These are phyloP conservation scores for Drosophila mercatorum DNA, from an alignment of 2,888 invertebrate genomes.

Conservation along the genomic window DNA sequence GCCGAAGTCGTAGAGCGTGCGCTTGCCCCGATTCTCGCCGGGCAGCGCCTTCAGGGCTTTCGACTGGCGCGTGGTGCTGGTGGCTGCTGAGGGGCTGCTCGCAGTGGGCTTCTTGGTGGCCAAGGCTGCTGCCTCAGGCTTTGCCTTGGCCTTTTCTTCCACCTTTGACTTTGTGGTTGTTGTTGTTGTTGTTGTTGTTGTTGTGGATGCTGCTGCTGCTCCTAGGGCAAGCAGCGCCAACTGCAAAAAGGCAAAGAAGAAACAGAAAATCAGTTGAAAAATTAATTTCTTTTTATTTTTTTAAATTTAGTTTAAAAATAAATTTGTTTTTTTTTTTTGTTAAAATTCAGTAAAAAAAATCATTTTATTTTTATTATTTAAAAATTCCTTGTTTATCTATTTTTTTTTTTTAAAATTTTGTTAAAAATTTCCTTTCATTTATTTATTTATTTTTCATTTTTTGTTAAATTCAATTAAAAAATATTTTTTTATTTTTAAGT, in stretches of 20 bases:
- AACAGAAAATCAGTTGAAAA: slow-evolving; percentile 8
- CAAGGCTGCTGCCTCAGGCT: slow-evolving; percentile 24
- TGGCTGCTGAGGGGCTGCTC: slow-evolving; percentile 3
- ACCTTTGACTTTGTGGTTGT: slow-evolving; percentile 48
- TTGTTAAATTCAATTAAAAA: too few relatives aligned
- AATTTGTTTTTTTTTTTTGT: too few relatives aligned
- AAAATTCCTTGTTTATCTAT: too few relatives aligned
- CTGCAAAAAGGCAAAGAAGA: slow-evolving; percentile 57
- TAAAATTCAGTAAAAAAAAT: too few relatives aligned
- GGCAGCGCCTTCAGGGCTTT: slow-evolving; percentile 61
- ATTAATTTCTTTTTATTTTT: too few relatives aligned
- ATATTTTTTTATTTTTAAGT: too few relatives aligned
- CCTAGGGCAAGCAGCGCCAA: slow-evolving; percentile 72
- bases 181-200: not conserved
- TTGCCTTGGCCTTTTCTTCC: slow-evolving; percentile 31
- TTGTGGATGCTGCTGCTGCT: not conserved
- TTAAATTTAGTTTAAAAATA: too few relatives aligned
- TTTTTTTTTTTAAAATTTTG: too few relatives aligned
- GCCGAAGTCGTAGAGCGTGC: slow-evolving; percentile 82
- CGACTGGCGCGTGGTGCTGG: slow-evolving; percentile 50
- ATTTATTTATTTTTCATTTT: too few relatives aligned
- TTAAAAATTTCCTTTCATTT: too few relatives aligned
- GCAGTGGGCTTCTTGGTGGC: slow-evolving; percentile 36
- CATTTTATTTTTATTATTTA: too few relatives aligned
- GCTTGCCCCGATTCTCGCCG: slow-evolving; percentile 82